A percentile compares a stretch with the other conserved stretches of the same genome.
These are phyloP conservation scores for Marcusenius ussheri DNA, from an alignment of 2,113 vertebrate genomes.

Conservation along the genomic window DNA sequence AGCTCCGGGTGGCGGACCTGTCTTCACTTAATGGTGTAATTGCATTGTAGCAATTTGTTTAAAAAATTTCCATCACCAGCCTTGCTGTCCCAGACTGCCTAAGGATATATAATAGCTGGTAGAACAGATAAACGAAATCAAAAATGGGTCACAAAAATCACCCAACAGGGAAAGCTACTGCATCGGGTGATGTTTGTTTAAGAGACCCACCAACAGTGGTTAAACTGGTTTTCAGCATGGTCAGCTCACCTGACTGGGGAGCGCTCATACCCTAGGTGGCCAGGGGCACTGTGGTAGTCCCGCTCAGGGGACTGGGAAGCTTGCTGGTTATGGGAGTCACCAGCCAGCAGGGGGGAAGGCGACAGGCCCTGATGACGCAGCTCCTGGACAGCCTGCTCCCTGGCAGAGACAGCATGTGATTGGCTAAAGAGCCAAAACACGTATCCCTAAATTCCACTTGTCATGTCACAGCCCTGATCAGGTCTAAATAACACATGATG, in stretches of 20 bases:
- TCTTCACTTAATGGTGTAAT: neutral
- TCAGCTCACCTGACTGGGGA: slow-evolving; percentile 16
- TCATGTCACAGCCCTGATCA: neutral
- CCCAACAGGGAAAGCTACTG: neutral
- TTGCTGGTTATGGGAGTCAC: neutral
- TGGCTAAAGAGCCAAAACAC: neutral
- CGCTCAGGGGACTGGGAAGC: slow-evolving; percentile 13
- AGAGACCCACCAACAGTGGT: neutral
- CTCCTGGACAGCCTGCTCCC: slow-evolving; percentile 17
- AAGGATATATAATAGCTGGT: neutral
- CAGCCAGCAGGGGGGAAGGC: neutral
- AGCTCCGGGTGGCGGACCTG: neutral
- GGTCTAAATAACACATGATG: neutral
- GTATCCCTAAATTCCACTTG: neutral
- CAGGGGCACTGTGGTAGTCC: neutral
- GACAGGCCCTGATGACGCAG: slow-evolving; percentile 14
- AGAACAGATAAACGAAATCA: neutral
- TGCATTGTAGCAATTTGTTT: neutral
- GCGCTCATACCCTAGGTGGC: neutral
- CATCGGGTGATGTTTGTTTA: neutral
- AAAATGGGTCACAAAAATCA: neutral
- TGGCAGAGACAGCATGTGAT: neutral
- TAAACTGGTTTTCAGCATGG: neutral
- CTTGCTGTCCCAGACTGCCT: neutral
- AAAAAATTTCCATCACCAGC: neutral